A percentile compares a stretch with the other conserved stretches of the same genome.
phyloP scores from a whole-genome alignment of 2,113 vertebrate genomes.

The Trinectes maculatus region DNA sequence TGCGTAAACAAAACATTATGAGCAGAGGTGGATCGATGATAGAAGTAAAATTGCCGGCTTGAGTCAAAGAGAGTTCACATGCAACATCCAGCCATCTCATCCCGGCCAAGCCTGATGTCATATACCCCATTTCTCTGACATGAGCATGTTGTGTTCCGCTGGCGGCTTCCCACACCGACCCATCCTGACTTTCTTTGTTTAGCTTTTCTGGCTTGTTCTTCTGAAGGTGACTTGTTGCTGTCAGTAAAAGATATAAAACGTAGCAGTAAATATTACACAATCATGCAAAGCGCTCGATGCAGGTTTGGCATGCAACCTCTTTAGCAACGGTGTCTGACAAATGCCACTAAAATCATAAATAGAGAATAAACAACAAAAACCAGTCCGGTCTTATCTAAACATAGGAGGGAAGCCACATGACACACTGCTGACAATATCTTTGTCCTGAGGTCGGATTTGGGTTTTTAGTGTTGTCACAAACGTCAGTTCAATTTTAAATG shows the following conservation, averaged over 20 bases:
- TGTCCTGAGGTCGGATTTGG: no score
- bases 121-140: conserved; percentile 15
- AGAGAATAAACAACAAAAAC: no score
- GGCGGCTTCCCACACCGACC: conserved; percentile 1
- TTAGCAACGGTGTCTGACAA: no score
- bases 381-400: no score
- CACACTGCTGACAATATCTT: no score
- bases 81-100: conserved; percentile 6
- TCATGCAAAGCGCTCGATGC: no score
- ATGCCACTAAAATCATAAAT: no score
- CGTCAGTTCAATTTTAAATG: background rate
- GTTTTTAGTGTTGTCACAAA: background rate
- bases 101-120: conserved; percentile 37
- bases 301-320: no score
- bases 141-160: background rate
- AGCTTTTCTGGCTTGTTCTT: background rate
- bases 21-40: conserved; percentile 34
- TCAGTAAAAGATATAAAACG: no score
- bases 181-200: background rate
- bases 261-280: no score
- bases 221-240: no score
- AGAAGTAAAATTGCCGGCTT: conserved; percentile 28
- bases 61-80: conserved; percentile 31
- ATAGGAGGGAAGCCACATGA: no score
- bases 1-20: conserved; percentile 40